These are phyloP conservation scores for Morpho achilles DNA, from an alignment of 2,888 invertebrate species.

Conservation along the genomic window DNA sequence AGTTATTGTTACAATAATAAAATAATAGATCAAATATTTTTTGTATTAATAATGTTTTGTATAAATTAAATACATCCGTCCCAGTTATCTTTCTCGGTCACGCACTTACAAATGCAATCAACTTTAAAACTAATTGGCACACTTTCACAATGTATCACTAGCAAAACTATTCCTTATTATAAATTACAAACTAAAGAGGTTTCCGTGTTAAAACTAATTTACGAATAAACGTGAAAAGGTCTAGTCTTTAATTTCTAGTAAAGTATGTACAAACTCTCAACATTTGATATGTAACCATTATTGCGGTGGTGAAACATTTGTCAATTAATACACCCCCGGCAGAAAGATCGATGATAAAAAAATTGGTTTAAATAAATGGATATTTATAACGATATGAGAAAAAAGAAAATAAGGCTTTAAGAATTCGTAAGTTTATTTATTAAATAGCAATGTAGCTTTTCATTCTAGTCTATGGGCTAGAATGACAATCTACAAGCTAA, in stretches of 20 bases:
- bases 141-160: constrained; percentile 77
- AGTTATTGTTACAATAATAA: too few species aligned
- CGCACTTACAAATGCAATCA: constrained; percentile 27
- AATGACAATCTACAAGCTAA: too few species aligned
- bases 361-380: too few species aligned
- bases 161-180: constrained; percentile 68
- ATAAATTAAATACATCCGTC: constrained; percentile 1
- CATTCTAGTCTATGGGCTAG: too few species aligned
- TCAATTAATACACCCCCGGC: constrained; percentile 8
- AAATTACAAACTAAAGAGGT: constrained; percentile 63
- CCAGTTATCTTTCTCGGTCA: constrained; percentile 6
- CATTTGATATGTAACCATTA: constrained; percentile 64
- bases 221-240: constrained; percentile 30
- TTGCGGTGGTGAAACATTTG: constrained; percentile 44
- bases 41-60: too few species aligned
- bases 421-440: too few species aligned
- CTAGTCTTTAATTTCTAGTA: constrained; percentile 25
- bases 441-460: too few species aligned
- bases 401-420: too few species aligned
- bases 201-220: constrained; percentile 38
- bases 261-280: constrained; percentile 44
- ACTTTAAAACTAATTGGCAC: constrained; percentile 72
- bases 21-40: too few species aligned
- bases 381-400: too few species aligned
- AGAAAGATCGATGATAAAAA: constrained; percentile 15